Percentiles rank a stretch among this genome's conserved stretches.
phyloP scores from a whole-genome alignment of 2,888 invertebrate species.

The Ischnus inquisitorius region DNA sequence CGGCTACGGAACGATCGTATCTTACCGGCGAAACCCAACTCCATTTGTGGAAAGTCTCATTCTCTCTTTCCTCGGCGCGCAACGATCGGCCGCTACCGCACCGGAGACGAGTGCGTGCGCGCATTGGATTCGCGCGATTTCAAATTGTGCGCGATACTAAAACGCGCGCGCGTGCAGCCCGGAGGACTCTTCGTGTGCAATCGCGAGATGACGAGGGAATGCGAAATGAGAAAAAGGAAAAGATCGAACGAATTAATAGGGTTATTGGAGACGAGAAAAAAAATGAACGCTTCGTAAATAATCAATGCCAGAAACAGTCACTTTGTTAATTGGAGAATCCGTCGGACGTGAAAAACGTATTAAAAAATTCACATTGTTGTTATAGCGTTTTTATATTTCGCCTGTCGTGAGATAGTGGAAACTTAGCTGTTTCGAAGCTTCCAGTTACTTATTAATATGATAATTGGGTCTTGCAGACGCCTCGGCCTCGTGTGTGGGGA shows the following conservation, averaged over 20 bases:
- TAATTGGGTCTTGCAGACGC: constrained; percentile 24
- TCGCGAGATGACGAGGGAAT: constrained; percentile 67
- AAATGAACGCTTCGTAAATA: constrained; percentile 43
- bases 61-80: constrained; percentile 34
- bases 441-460: constrained; percentile 43
- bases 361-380: not conserved
- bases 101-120: constrained; percentile 34
- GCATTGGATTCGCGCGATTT: constrained; percentile 57
- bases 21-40: constrained; percentile 83
- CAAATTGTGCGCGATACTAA: constrained; percentile 66
- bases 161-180: constrained; percentile 16
- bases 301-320: constrained; percentile 41
- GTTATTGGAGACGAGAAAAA: not conserved
- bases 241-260: constrained; percentile 18
- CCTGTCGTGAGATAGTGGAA: not conserved
- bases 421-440: constrained; percentile 24
- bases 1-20: constrained; percentile 81
- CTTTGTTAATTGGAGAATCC: constrained; percentile 53
- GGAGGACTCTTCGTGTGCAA: not conserved
- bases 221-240: constrained; percentile 64
- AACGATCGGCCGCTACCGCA: constrained; percentile 62
- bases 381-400: not conserved
- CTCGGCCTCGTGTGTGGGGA: not conserved
- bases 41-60: constrained; percentile 82
- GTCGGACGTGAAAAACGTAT: not conserved